Evolutionary conservation across 1,140 invertebrate genomes (phyloP).

Genomic region (Luehdorfia chinensis): DNA sequence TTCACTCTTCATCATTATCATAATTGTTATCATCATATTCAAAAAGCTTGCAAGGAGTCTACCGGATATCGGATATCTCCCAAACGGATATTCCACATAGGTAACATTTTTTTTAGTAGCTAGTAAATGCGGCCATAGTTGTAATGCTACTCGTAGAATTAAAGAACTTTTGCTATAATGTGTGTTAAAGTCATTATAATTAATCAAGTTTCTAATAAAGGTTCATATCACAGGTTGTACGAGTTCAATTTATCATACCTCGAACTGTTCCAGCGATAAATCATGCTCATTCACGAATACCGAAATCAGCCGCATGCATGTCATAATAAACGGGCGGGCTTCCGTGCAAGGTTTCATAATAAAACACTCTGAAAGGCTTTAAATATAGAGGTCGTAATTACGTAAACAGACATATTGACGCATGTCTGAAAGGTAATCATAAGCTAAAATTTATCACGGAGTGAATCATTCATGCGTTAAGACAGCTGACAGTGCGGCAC

Average conservation of each 20-base stretch:
- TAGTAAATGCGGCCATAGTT: too few relatives aligned
- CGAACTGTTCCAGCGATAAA: constrained; percentile 49
- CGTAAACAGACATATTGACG: constrained; percentile 72
- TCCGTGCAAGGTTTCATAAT: constrained; percentile 48
- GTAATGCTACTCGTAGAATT: too few relatives aligned
- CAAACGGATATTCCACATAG: too few relatives aligned
- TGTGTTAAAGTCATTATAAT: constrained; percentile 4
- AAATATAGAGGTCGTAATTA: constrained; percentile 60
- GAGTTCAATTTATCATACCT: constrained; percentile 56
- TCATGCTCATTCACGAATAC: constrained; percentile 51
- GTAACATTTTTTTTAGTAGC: too few relatives aligned
- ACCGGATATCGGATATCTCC: too few relatives aligned
- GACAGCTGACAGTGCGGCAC: constrained; percentile 72
- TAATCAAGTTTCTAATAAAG: too few relatives aligned
- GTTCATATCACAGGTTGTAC: too few relatives aligned
- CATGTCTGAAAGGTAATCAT: constrained; percentile 74
- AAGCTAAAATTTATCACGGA: constrained; percentile 75
- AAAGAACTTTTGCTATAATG: too few relatives aligned
- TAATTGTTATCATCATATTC: too few relatives aligned
- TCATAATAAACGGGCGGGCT: constrained; percentile 52
- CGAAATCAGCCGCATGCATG: constrained; percentile 37
- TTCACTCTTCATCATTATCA: too few relatives aligned
- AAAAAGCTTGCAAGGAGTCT: too few relatives aligned
- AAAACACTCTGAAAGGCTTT: constrained; percentile 48
- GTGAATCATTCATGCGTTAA: constrained; percentile 74